Conservation (phyloP, 2,113 vertebrate species). For the Hydropotes inermis region DNA sequence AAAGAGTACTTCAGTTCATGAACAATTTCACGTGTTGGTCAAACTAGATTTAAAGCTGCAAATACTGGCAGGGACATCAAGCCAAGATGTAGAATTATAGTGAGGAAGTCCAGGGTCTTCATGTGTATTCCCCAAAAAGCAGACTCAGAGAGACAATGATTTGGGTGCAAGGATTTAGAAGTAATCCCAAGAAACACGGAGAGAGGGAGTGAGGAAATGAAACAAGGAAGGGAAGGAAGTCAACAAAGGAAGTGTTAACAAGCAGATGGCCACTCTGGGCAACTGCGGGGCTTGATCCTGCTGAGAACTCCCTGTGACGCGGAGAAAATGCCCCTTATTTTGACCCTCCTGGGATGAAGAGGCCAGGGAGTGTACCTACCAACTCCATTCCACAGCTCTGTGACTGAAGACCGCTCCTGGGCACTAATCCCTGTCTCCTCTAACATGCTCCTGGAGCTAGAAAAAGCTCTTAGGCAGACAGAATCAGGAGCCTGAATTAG, state of each 20-base stretch:
- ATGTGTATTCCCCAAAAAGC: background rate
- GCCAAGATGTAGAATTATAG: background rate
- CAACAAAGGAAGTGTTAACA: background rate
- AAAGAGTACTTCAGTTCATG: slow-evolving; percentile 48
- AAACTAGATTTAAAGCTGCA: slow-evolving; percentile 51
- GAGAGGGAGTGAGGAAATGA: background rate
- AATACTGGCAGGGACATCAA: background rate
- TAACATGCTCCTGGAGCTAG: slow-evolving; percentile 1
- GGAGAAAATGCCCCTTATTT: background rate
- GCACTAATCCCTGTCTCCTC: background rate
- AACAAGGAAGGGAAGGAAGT: background rate
- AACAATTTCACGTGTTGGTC: slow-evolving; percentile 40
- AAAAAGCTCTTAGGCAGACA: background rate
- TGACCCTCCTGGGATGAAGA: background rate
- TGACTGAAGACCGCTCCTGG: background rate
- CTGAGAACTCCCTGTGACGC: background rate
- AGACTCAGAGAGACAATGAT: background rate
- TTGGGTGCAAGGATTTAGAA: background rate
- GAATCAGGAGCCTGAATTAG: background rate
- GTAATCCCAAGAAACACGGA: background rate
- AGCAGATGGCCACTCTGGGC: background rate
- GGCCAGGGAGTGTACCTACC: background rate
- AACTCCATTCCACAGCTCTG: background rate
- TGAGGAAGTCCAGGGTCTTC: background rate
- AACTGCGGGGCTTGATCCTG: background rate